Conservation (phyloP, 1,140 invertebrate genomes). For the Archegozetes longisetosus region DNA sequence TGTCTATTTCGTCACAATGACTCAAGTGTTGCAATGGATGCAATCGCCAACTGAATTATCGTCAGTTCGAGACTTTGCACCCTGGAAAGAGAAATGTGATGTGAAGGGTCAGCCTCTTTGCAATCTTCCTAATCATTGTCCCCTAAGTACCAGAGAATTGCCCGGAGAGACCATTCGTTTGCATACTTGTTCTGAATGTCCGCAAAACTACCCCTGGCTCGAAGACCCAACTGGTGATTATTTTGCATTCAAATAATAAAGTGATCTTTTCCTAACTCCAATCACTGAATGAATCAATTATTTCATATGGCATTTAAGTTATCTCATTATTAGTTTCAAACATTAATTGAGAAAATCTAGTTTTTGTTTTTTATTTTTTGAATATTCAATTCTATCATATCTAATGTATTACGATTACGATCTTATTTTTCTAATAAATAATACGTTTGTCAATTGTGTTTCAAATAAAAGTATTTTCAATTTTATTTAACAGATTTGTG, state of each 20-base stretch:
- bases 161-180: conserved; percentile 78
- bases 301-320: no score
- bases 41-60: conserved; percentile 79
- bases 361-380: no score
- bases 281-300: no score
- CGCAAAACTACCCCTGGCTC: conserved; percentile 88
- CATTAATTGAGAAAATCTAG: no score
- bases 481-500: no score
- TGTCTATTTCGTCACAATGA: conserved; percentile 95
- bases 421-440: no score
- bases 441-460: no score
- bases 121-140: conserved; percentile 74
- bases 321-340: no score
- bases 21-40: conserved; percentile 94
- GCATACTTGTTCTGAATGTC: conserved; percentile 89
- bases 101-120: conserved; percentile 83
- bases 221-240: conserved; percentile 85
- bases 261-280: no score
- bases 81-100: conserved; percentile 91
- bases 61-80: conserved; percentile 69
- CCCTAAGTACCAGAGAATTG: conserved; percentile 69
- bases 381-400: no score
- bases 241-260: conserved; percentile 40
- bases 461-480: no score
- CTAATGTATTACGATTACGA: no score